phyloP scores from a whole-genome alignment of 1,140 invertebrate species.

The Drosophila seguyi region DNA sequence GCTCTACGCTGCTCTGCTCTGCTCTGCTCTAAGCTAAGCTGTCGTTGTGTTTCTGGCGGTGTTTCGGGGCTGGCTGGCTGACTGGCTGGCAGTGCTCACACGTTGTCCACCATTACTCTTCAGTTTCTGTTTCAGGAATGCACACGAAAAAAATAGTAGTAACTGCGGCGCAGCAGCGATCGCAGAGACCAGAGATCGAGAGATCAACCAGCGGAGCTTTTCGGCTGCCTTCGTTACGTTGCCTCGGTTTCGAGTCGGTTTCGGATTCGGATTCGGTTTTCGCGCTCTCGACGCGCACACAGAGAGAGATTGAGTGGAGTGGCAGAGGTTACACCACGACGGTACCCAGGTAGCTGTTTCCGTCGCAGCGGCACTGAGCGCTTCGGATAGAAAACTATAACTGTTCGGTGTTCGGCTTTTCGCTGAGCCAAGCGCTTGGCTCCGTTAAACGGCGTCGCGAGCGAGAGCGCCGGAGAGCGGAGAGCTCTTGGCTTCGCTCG shows the following conservation, averaged over 20 bases:
- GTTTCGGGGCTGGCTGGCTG: constrained; percentile 16
- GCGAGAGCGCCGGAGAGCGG: constrained; percentile 13
- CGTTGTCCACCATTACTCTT: constrained; percentile 78
- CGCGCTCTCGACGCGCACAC: constrained; percentile 45
- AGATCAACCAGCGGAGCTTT: constrained; percentile 50
- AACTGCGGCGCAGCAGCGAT: constrained; percentile 25
- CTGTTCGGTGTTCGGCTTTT: constrained; percentile 65
- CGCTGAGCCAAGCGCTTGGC: constrained; percentile 55
- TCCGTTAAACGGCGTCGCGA: constrained; percentile 4
- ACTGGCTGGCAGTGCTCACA: constrained; percentile 35
- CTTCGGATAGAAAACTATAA: constrained; percentile 81
- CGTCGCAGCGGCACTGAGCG: constrained; percentile 82
- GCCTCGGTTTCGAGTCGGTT: constrained; percentile 24
- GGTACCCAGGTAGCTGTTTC: constrained; percentile 56
- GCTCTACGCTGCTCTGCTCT: neutral
- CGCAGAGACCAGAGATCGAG: constrained; percentile 15
- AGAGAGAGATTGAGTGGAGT: constrained; percentile 17
- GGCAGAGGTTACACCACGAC: constrained; percentile 26
- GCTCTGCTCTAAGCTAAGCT: neutral
- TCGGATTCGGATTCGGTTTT: constrained; percentile 20
- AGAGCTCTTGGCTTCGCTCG: constrained; percentile 1
- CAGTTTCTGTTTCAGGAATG: constrained; percentile 66
- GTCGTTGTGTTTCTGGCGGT: constrained; percentile 3
- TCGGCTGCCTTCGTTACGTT: constrained; percentile 33
- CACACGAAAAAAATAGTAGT: constrained; percentile 61